Evolutionary conservation across 2,888 invertebrate species (phyloP), one percentile per base, ranked within the genome.

Genomic region (Odontomyia ornata): DNA sequence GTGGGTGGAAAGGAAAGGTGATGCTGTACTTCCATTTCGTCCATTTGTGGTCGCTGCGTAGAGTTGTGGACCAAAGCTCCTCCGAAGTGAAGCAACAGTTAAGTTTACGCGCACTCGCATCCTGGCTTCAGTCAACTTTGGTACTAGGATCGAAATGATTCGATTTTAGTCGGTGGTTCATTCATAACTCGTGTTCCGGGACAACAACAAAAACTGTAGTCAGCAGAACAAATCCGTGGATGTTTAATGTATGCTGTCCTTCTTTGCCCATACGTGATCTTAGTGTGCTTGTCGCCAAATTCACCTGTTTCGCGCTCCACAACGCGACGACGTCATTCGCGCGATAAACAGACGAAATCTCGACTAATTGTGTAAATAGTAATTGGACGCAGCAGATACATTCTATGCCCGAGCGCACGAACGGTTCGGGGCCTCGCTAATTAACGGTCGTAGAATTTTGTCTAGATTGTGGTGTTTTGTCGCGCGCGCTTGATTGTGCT

Each of bases 81-180:
- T 47, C 43, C 25, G 60, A n/a, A 13, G 15, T 15, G 60, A 73
- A 73, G 57, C 73, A 73, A 73, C 73, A 73, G 73, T 73, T 73
- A 36, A 73, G 27, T 36, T n/a, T 30, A 13, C 25, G 57, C 73
- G 60, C 60, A 60, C 60, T 73, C 57, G 36, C 60, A 73, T 73
- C 73, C 73, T 57, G 73, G 57, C 73, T 36, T 73, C 73, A 73
- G 73, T 73, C 73, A 73, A 52, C 73, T 73, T 30, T 73, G 57
- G 73, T 57, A 23, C 73, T 57, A 73, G 57, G 43, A 47, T 47
- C 73, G 71, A 27, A 71, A 13, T 60, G 67, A 43, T 27, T 27
- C 27, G 52, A 30, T 64, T 64, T 28, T 71, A 25, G 71, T 11
- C 71, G 47, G 67, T 25, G 47, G 25, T 23, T 4, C 52, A 21